Evolutionary conservation across 2,797 vertebrate genomes (phyloP), one percentile per base, ranked within the genome.

Genomic region (Tragelaphus oryx): DNA sequence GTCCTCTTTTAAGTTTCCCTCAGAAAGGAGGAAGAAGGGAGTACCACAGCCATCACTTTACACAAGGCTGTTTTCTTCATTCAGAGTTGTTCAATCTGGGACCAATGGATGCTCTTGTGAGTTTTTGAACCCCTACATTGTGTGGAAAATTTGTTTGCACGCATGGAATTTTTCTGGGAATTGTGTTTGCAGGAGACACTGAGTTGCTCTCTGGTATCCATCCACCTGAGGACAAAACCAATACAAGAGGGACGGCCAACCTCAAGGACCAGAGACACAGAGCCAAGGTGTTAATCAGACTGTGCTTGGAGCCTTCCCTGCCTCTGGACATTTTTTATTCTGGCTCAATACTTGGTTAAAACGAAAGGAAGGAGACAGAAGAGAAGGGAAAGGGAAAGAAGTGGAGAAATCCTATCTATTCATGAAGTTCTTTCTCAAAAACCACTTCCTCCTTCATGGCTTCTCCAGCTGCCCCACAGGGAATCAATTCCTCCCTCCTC

Each of bases 301-400:
- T 71, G 22, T 48, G 4, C 37, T 81, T 50, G 11, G 52, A 92
- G 24, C 5, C 54, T 52, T 82, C 62, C 20, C 62, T 83, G 54
- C 18, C 54, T 87, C 74, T 78, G n/a, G 20, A 65, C 33, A 59
- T 24, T 65, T 90, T 74, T 26, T 92, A 50, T 90, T 76, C 62
- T 79, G 59, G 41, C 13, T 91, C 52, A 46, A 46, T 57, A 82
- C 48, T 37, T 57, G 13, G 20, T 22, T 82, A 57, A 60, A 57
- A 87, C 65, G 28, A 89, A 94, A 93, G 50, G 14, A 33, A 4
- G 10, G 16, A 5, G 78, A 22, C 86, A 17, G 50, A 50, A 93
- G 52, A 74, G 54, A 94, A 90, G 60, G 44, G 93, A 95, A 91
- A 89, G 89, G 89, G 93, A 94, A 93, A 18, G 16, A 78, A 86